Conservation (phyloP, 2,113 vertebrate genomes). For the Cololabis saira region DNA sequence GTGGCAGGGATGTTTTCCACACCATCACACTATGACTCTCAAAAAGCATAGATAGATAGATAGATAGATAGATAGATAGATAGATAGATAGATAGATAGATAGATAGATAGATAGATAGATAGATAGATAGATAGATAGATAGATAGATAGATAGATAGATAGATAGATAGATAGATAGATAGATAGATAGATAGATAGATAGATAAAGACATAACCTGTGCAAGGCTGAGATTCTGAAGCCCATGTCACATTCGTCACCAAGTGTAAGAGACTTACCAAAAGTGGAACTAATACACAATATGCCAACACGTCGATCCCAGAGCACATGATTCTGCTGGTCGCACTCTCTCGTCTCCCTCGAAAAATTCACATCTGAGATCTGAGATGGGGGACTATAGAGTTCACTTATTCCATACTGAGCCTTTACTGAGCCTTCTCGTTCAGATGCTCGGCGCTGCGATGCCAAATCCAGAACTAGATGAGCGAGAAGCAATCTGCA, state of each 20-base stretch:
- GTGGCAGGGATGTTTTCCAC: slow-evolving; percentile 5
- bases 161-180: slow-evolving; percentile 14
- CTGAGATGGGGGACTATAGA: slow-evolving; percentile 14
- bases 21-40: slow-evolving; percentile 12
- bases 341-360: slow-evolving; percentile 27
- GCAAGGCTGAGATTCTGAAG: slow-evolving; percentile 33
- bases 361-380: slow-evolving; percentile 37
- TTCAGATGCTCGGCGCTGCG: slow-evolving; percentile 9
- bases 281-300: slow-evolving; percentile 58
- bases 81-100: slow-evolving; percentile 54
- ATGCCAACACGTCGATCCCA: slow-evolving; percentile 33
- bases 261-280: slow-evolving; percentile 71
- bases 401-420: slow-evolving; percentile 63
- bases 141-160: slow-evolving; percentile 20
- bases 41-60: slow-evolving; percentile 39
- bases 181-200: background rate
- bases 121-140: slow-evolving; percentile 43
- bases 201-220: background rate
- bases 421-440: slow-evolving; percentile 16
- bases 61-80: slow-evolving; percentile 47
- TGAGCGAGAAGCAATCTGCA: slow-evolving; percentile 43
- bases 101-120: slow-evolving; percentile 55
- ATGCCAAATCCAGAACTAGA: slow-evolving; percentile 56
- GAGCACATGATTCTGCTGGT: slow-evolving; percentile 51
- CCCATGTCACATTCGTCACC: slow-evolving; percentile 29